Conservation (phyloP, 2,888 invertebrate species). For the Yponomeuta malinellus region DNA sequence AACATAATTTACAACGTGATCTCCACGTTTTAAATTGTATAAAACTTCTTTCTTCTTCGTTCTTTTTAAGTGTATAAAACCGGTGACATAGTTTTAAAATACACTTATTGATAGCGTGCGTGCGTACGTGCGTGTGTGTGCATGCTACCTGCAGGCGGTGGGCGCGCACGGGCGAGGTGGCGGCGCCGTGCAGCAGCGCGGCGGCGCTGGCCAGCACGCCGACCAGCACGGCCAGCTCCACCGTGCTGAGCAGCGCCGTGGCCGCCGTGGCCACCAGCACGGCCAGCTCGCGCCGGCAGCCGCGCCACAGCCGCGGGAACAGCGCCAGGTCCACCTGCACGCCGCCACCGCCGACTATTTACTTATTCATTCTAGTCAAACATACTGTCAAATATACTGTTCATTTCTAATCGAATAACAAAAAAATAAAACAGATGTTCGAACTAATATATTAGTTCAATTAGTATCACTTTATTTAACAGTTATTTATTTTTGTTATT, state of each 20-base stretch:
- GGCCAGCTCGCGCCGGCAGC: conserved; percentile 77
- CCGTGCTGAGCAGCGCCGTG: conserved; percentile 80
- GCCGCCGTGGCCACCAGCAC: conserved; percentile 79
- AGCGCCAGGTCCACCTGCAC: conserved; percentile 72
- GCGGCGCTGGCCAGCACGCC: conserved; percentile 81
- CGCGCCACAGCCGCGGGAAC: conserved; percentile 70
- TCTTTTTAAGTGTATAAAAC: too few species aligned
- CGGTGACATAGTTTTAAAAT: too few species aligned
- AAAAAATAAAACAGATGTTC: too few species aligned
- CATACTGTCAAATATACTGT: too few species aligned
- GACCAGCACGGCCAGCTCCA: conserved; percentile 86
- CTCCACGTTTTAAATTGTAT: too few species aligned
- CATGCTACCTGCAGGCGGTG: not conserved
- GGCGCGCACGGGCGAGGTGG: conserved; percentile 75
- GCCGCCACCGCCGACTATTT: conserved; percentile 12
- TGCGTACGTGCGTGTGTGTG: not conserved
- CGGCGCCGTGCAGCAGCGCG: conserved; percentile 79
- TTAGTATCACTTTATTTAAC: too few species aligned
- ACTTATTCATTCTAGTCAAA: not conserved
- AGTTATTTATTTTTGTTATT: too few species aligned
- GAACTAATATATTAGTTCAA: too few species aligned
- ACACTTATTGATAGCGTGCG: too few species aligned
- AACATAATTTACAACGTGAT: too few species aligned
- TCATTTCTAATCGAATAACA: too few species aligned
- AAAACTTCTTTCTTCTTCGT: too few species aligned